phyloP scores from a whole-genome alignment of 2,113 vertebrate genomes.

The Benthochromis sp. region DNA sequence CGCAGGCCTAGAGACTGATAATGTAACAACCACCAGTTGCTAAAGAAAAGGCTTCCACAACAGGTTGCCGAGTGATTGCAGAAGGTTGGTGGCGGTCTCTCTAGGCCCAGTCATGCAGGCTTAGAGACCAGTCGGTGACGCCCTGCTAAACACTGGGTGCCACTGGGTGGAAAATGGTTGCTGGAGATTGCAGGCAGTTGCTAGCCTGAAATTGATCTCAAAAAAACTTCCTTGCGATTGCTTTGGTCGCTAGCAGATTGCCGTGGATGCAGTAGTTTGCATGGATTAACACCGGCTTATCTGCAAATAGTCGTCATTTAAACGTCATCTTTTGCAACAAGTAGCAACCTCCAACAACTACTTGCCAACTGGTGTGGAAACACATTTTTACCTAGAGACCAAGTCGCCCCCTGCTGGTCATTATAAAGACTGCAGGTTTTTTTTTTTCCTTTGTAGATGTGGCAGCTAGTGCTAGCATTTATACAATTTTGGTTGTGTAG shows the following conservation, averaged over 20 bases:
- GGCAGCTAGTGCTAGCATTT: not conserved
- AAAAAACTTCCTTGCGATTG: fast-evolving
- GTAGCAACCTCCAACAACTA: not conserved
- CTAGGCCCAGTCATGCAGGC: not conserved
- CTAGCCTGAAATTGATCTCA: fast-evolving
- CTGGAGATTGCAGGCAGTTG: not conserved
- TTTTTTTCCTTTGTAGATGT: not conserved
- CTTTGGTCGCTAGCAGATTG: not conserved
- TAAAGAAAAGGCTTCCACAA: not conserved
- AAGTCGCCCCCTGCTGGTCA: not conserved
- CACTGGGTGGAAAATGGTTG: not conserved
- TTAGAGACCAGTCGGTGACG: not conserved
- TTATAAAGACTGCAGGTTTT: fast-evolving
- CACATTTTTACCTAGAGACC: not conserved
- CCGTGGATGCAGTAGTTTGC: fast-evolving
- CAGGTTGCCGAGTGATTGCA: not conserved
- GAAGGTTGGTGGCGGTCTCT: not conserved
- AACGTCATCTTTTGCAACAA: not conserved
- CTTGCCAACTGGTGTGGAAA: not conserved
- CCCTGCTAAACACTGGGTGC: not conserved
- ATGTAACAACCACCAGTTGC: not conserved
- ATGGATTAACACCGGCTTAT: not conserved
- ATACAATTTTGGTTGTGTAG: not conserved
- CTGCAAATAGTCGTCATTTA: fast-evolving
- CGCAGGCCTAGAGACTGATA: not conserved